Conservation (phyloP, 37 sponge, comb jelly and placozoan genomes). For the Mnemiopsis leidyi region DNA sequence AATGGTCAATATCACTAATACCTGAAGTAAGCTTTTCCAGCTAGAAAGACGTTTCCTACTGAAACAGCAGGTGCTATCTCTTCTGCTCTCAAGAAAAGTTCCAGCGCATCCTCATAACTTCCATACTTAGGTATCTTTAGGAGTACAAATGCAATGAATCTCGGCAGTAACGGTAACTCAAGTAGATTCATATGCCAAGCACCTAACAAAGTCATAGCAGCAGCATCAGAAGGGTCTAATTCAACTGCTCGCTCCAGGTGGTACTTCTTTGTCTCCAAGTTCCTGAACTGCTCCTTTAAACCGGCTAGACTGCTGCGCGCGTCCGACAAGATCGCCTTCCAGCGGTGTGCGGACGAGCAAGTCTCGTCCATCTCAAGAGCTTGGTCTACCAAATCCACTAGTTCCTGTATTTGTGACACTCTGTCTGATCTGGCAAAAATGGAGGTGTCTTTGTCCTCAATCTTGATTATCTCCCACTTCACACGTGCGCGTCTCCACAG, state of each 20-base stretch:
- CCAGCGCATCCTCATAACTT: constrained; percentile 3
- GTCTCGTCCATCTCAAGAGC: constrained; percentile 24
- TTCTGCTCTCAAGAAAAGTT: constrained; percentile 3
- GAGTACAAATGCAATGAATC: background rate
- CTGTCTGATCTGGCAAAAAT: background rate
- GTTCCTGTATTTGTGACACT: background rate
- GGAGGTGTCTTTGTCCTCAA: background rate
- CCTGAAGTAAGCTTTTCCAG: constrained; percentile 8
- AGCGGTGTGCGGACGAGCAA: constrained; percentile 3
- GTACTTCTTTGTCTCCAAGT: background rate
- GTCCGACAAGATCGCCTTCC: constrained; percentile 45
- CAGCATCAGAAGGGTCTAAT: background rate
- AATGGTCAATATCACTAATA: no score
- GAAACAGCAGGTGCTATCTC: background rate
- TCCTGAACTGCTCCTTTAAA: constrained; percentile 8
- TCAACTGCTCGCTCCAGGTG: constrained; percentile 44
- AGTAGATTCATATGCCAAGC: background rate
- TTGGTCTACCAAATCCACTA: background rate
- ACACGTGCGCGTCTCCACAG: constrained; percentile 28
- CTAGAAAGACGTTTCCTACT: background rate
- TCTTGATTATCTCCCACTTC: background rate
- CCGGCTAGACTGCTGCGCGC: background rate
- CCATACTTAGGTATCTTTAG: background rate
- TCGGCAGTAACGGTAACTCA: background rate
- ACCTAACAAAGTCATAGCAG: constrained; percentile 13